phyloP scores from a whole-genome alignment of 2,113 vertebrate genomes.

The Prietella phreatophila region DNA sequence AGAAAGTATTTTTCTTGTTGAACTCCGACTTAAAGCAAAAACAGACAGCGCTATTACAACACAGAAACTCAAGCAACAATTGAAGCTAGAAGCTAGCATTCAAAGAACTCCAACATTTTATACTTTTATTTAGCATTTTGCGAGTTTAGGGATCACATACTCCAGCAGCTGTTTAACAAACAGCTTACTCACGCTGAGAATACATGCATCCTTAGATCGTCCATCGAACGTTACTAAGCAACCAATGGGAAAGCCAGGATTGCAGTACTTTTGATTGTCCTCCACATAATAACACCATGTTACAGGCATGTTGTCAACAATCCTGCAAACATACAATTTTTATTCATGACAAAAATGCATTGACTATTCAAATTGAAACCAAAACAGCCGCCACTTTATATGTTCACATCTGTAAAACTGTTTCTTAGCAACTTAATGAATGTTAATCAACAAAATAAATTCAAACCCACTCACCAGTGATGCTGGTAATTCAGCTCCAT shows the following conservation, averaged over 20 bases:
- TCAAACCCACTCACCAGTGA: constrained; percentile 68
- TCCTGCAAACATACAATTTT: constrained; percentile 73
- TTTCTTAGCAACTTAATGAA: constrained; percentile 1
- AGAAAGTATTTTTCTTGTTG: constrained; percentile 88
- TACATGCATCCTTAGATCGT: constrained; percentile 90
- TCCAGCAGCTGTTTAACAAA: neutral
- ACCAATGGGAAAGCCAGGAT: constrained; percentile 96
- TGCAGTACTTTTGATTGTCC: constrained; percentile 90
- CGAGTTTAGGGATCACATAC: neutral
- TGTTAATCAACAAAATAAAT: neutral
- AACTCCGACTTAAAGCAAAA: constrained; percentile 80
- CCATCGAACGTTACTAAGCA: constrained; percentile 87
- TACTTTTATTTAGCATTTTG: neutral
- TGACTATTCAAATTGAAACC: neutral
- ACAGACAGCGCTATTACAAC: neutral
- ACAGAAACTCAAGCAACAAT: neutral
- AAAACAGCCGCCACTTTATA: neutral
- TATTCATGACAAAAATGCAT: neutral
- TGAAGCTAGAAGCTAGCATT: no score
- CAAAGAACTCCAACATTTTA: neutral
- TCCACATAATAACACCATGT: constrained; percentile 98
- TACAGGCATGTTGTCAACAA: constrained; percentile 98
- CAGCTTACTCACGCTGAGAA: constrained; percentile 85
- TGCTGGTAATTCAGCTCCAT: constrained; percentile 80
- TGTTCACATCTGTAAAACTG: neutral